Percentiles rank a stretch among this genome's conserved stretches.
Evolutionary conservation across 37 sponge, comb jelly and placozoan species (phyloP).

Genomic region (Petrosia ficiformis): DNA sequence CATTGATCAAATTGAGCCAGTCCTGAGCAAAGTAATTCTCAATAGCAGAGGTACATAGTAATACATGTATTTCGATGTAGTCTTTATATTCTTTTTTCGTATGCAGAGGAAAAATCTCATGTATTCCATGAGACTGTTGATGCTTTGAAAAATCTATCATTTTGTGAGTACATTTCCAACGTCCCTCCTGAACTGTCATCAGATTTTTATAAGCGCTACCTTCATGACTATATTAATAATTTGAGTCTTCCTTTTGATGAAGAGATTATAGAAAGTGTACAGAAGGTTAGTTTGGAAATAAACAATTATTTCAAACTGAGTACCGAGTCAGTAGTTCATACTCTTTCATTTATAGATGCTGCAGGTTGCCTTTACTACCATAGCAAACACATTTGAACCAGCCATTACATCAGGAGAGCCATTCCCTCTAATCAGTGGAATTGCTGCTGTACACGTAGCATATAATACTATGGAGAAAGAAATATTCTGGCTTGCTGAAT

Average conservation of each 20-base stretch:
- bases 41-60: neutral
- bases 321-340: no score
- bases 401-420: neutral
- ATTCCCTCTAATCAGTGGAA: neutral
- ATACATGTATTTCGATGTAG: neutral
- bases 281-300: neutral
- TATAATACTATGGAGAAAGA: neutral
- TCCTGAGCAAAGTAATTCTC: neutral
- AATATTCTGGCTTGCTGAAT: conserved; percentile 4
- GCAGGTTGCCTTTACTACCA: neutral
- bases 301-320: no score
- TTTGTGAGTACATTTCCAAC: neutral
- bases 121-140: neutral
- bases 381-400: neutral
- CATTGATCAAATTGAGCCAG: conserved; percentile 5
- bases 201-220: neutral
- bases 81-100: neutral
- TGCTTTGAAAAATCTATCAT: neutral
- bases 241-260: neutral
- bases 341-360: no score
- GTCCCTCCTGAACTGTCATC: neutral
- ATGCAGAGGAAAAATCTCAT: neutral
- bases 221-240: conserved; percentile 1
- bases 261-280: neutral
- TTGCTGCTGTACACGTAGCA: neutral